phyloP scores from a whole-genome alignment of 35 echinoderm and acorn worm species.

The Patiria miniata region DNA sequence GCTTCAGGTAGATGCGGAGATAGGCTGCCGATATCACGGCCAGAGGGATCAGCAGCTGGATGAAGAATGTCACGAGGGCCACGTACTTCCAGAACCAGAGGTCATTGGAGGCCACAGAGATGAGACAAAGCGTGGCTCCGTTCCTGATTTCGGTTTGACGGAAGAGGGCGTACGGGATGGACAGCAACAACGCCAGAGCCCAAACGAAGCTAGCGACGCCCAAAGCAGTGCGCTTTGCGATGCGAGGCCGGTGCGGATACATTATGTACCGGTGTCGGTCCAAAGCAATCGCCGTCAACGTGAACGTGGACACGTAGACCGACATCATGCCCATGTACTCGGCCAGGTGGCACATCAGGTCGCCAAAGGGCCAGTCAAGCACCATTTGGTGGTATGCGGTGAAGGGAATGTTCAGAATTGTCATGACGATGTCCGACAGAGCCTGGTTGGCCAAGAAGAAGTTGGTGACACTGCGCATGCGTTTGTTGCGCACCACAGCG shows the following conservation, averaged over 20 bases:
- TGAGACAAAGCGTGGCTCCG: constrained; percentile 35
- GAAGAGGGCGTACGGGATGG: constrained; percentile 39
- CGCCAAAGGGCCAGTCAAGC: constrained; percentile 64
- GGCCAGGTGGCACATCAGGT: constrained; percentile 65
- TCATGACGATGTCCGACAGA: constrained; percentile 84
- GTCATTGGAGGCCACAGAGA: neutral
- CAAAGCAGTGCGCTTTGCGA: constrained; percentile 71
- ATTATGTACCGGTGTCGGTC: constrained; percentile 84
- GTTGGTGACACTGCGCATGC: constrained; percentile 87
- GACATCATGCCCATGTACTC: constrained; percentile 79
- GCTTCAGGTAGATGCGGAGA: constrained; percentile 57
- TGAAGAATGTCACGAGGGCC: constrained; percentile 48
- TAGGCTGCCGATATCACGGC: constrained; percentile 66
- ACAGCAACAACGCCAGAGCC: constrained; percentile 51
- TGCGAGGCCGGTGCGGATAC: constrained; percentile 78
- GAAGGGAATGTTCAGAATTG: constrained; percentile 86
- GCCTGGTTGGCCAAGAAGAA: constrained; percentile 93
- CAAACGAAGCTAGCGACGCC: constrained; percentile 63
- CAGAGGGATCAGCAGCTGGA: constrained; percentile 75
- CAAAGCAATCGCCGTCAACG: constrained; percentile 78
- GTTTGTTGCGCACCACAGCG: constrained; percentile 61
- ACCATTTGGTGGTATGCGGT: constrained; percentile 63
- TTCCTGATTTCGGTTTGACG: neutral
- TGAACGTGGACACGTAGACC: constrained; percentile 85
- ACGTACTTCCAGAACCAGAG: constrained; percentile 20